Evolutionary conservation across 1,140 invertebrate species (phyloP).

Genomic region (Mycetomoellerius zeteki): DNA sequence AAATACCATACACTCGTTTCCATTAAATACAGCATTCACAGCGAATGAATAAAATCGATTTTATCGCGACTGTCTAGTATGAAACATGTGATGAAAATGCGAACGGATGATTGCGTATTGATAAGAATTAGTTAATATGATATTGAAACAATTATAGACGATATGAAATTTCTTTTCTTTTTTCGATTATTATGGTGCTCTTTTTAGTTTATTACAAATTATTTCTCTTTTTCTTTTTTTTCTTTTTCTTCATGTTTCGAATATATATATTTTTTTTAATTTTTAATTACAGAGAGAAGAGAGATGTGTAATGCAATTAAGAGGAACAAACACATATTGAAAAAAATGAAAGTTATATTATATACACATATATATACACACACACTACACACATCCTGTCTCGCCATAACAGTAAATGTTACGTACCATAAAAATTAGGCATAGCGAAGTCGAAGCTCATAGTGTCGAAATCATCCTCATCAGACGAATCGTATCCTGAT

Average conservation of each 20-base stretch:
- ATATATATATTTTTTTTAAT: slow-evolving; percentile 2
- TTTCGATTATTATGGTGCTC: neutral
- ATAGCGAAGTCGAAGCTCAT: neutral
- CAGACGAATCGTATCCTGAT: neutral
- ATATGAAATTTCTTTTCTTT: neutral
- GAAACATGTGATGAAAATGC: neutral
- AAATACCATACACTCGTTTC: neutral
- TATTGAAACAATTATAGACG: neutral
- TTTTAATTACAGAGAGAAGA: neutral
- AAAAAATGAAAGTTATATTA: slow-evolving; percentile 1
- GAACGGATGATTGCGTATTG: neutral
- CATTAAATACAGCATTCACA: slow-evolving; percentile 6
- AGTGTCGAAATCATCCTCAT: neutral
- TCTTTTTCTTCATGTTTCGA: neutral
- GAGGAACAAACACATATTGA: neutral
- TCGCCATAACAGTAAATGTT: slow-evolving; percentile 8
- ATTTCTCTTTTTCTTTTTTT: neutral
- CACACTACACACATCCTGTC: no score
- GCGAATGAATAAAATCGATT: slow-evolving; percentile 15
- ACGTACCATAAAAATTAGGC: slow-evolving; percentile 11
- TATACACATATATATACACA: neutral
- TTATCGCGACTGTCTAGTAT: neutral
- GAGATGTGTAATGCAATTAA: neutral
- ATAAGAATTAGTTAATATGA: slow-evolving; percentile 8
- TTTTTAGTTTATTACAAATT: neutral